Evolutionary conservation across 2,113 vertebrate genomes (phyloP).

Genomic region (Hemibagrus wyckioides): DNA sequence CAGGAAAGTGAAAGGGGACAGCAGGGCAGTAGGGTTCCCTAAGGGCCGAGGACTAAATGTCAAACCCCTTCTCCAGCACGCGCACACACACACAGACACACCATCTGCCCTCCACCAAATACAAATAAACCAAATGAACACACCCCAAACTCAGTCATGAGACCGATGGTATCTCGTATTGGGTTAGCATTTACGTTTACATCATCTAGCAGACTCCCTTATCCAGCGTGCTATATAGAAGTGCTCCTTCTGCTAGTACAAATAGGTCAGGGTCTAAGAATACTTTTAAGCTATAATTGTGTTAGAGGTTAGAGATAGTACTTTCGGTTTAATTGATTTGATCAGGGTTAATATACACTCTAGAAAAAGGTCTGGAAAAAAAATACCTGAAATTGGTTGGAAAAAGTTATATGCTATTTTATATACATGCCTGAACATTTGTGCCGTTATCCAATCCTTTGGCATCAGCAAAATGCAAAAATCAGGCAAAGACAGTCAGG

Average conservation of each 20-base stretch:
- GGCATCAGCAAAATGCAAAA: background rate
- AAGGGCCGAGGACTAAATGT: conserved; percentile 62
- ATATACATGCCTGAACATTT: too few species aligned
- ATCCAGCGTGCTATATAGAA: background rate
- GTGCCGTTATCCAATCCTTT: background rate
- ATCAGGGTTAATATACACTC: background rate
- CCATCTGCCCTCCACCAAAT: conserved; percentile 67
- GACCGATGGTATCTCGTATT: background rate
- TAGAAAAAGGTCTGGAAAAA: background rate
- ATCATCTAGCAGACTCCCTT: background rate
- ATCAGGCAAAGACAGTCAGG: background rate
- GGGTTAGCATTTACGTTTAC: background rate
- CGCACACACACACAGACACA: conserved; percentile 40
- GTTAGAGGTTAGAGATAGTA: background rate
- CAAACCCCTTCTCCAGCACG: conserved; percentile 13
- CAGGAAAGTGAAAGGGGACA: conserved; percentile 73
- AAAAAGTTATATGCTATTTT: too few species aligned
- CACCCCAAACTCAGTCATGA: conserved; percentile 38
- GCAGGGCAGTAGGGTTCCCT: conserved; percentile 60
- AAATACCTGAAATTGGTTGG: background rate
- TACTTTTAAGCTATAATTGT: background rate
- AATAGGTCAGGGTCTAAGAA: conserved; percentile 10
- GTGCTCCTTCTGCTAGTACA: background rate
- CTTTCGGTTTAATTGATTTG: background rate
- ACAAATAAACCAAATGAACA: conserved; percentile 67